phyloP scores from a whole-genome alignment of 2,797 vertebrate species.

The Premnoplex brunnescens region DNA sequence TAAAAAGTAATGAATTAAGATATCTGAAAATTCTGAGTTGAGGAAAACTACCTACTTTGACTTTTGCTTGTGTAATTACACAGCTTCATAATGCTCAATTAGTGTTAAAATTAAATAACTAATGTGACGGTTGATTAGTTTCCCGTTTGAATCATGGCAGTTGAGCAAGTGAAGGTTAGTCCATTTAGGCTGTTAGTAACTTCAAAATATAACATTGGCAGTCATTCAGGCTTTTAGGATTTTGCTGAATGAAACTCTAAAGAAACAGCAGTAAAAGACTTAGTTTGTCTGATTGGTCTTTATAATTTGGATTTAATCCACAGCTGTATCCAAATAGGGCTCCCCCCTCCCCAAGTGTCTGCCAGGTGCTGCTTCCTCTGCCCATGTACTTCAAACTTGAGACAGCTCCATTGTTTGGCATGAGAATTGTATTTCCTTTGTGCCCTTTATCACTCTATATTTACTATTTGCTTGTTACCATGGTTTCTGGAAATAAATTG shows the following conservation, averaged over 20 bases:
- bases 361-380: neutral
- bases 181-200: neutral
- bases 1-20: neutral
- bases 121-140: neutral
- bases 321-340: neutral
- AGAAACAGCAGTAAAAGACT: neutral
- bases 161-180: neutral
- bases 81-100: neutral
- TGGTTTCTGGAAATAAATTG: slow-evolving; percentile 15
- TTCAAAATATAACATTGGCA: neutral
- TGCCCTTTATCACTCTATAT: neutral
- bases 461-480: neutral
- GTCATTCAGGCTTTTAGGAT: neutral
- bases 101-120: slow-evolving; percentile 5
- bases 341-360: neutral
- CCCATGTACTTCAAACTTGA: neutral
- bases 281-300: neutral
- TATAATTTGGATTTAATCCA: neutral
- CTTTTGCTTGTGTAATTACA: neutral
- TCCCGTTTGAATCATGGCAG: neutral
- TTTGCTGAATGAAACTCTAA: neutral
- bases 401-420: neutral
- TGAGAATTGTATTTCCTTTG: neutral
- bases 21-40: neutral
- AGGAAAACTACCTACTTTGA: neutral